Conservation (phyloP, 2,113 vertebrate species). For the Thamnophis sirtalis region DNA sequence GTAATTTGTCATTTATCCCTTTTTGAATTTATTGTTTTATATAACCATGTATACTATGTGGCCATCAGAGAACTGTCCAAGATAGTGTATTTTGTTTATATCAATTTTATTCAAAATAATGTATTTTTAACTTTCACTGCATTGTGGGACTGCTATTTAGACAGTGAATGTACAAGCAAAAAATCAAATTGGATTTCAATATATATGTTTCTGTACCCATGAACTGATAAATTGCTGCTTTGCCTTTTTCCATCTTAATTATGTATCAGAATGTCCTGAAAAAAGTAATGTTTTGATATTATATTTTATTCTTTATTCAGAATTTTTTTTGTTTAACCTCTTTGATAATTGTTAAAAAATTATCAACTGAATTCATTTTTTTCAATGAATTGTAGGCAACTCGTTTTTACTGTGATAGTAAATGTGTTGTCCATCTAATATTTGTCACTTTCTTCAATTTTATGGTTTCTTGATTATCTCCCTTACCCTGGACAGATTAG, state of each 20-base stretch:
- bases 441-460: constrained; percentile 24
- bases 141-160: constrained; percentile 40
- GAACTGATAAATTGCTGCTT: constrained; percentile 14
- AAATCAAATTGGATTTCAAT: constrained; percentile 18
- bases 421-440: constrained; percentile 10
- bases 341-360: not conserved
- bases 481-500: not conserved
- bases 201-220: constrained; percentile 29
- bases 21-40: constrained; percentile 57
- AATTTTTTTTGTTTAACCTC: constrained; percentile 5
- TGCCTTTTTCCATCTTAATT: constrained; percentile 36
- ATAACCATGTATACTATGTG: constrained; percentile 37
- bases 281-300: constrained; percentile 17
- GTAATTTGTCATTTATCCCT: constrained; percentile 49
- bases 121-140: constrained; percentile 45
- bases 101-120: constrained; percentile 43
- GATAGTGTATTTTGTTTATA: constrained; percentile 30
- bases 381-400: constrained; percentile 12
- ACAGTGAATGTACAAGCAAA: constrained; percentile 36
- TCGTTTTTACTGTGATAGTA: constrained; percentile 13
- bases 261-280: constrained; percentile 16
- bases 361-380: constrained; percentile 32
- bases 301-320: constrained; percentile 31
- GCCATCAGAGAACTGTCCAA: constrained; percentile 45
- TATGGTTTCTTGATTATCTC: not conserved